Conservation (phyloP, 2,797 vertebrate genomes). For the Characodon lateralis region DNA sequence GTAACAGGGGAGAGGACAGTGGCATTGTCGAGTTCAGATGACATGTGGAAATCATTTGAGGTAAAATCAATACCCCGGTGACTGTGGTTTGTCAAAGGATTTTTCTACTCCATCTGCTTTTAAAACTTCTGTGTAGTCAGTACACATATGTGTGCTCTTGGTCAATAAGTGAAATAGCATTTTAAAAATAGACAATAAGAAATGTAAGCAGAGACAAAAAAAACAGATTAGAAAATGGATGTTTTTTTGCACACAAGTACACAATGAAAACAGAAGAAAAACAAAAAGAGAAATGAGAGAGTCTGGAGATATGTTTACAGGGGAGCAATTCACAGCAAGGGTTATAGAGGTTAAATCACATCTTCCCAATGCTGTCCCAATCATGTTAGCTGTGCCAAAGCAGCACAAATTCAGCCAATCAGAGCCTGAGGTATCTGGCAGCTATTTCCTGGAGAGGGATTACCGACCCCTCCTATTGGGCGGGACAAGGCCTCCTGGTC, state of each 20-base stretch:
- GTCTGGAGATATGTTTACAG: conserved; percentile 24
- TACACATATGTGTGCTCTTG: neutral
- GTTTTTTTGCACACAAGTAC: conserved; percentile 14
- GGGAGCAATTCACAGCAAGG: conserved; percentile 40
- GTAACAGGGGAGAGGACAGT: conserved; percentile 14
- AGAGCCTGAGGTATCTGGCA: conserved; percentile 74
- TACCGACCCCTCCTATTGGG: conserved; percentile 83
- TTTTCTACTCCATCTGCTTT: conserved; percentile 29
- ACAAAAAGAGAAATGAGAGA: neutral
- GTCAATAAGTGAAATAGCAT: conserved; percentile 1
- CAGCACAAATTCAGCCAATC: conserved; percentile 75
- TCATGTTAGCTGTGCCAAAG: conserved; percentile 70
- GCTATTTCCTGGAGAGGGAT: conserved; percentile 80
- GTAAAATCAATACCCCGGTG: conserved; percentile 16
- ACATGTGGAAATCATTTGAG: conserved; percentile 25
- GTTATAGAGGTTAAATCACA: conserved; percentile 64
- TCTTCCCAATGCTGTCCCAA: conserved; percentile 48
- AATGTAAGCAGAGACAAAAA: conserved; percentile 10
- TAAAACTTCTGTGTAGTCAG: conserved; percentile 12
- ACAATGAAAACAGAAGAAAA: conserved; percentile 8
- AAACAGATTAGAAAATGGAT: conserved; percentile 9
- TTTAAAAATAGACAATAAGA: conserved; percentile 6
- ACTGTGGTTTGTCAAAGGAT: conserved; percentile 19
- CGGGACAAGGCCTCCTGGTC: conserved; percentile 83
- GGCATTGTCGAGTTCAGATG: conserved; percentile 29